Conservation (phyloP, 37 sponge, comb jelly and placozoan genomes). For the Geodia barretti region DNA sequence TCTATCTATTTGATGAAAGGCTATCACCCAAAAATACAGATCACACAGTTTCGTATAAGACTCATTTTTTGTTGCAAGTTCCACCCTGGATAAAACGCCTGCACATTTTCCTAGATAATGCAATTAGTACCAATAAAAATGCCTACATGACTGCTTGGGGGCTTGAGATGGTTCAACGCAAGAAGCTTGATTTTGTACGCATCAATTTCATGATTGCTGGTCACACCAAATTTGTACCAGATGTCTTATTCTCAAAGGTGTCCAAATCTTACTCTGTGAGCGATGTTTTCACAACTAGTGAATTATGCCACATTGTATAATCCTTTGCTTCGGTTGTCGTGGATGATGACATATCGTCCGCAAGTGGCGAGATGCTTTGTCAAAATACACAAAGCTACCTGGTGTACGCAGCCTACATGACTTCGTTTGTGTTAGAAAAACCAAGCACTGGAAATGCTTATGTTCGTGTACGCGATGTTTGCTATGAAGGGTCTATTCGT, state of each 20-base stretch:
- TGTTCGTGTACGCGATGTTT: too few relatives aligned
- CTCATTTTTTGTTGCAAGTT: neutral
- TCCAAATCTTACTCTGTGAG: constrained; percentile 15
- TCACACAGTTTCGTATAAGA: constrained; percentile 37
- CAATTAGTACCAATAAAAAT: constrained; percentile 48
- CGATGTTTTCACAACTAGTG: constrained; percentile 30
- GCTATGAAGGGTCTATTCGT: too few relatives aligned
- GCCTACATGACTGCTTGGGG: constrained; percentile 36
- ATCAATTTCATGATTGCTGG: constrained; percentile 50
- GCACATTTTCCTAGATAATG: constrained; percentile 48
- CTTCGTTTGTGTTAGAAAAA: too few relatives aligned
- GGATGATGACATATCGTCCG: too few relatives aligned
- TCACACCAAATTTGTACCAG: constrained; percentile 67
- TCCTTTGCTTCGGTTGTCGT: too few relatives aligned
- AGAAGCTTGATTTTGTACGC: constrained; percentile 8
- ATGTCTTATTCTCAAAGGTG: constrained; percentile 36
- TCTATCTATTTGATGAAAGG: constrained; percentile 31
- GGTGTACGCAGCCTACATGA: too few relatives aligned
- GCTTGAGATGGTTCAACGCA: constrained; percentile 24
- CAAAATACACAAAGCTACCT: too few relatives aligned
- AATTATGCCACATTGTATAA: too few relatives aligned
- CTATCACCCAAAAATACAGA: constrained; percentile 53
- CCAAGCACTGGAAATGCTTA: too few relatives aligned
- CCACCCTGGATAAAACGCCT: constrained; percentile 37
- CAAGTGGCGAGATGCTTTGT: too few relatives aligned